Conservation (phyloP, 2,888 invertebrate genomes). For the Drosophila atripex region DNA sequence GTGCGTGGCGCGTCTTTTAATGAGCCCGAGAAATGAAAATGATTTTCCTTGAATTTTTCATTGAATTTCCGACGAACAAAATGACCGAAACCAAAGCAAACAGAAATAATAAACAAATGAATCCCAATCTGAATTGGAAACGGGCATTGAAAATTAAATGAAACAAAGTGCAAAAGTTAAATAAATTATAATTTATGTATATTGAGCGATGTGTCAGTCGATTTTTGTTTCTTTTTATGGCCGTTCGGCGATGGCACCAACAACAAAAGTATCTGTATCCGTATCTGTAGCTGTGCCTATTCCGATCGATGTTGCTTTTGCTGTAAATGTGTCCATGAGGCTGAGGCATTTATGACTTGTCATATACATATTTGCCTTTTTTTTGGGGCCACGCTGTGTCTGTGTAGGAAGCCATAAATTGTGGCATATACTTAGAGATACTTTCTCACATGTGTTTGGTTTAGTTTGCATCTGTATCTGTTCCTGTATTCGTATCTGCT, state of each 20-base stretch:
- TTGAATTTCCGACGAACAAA: constrained; percentile 22
- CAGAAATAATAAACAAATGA: constrained; percentile 43
- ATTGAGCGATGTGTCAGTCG: constrained; percentile 73
- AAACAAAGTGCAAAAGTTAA: constrained; percentile 61
- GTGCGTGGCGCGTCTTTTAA: constrained; percentile 58
- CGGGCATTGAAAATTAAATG: constrained; percentile 45
- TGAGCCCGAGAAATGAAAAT: constrained; percentile 47
- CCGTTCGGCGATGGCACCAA: constrained; percentile 26
- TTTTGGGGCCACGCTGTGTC: constrained; percentile 47
- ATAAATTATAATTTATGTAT: constrained; percentile 79
- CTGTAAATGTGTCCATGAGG: constrained; percentile 35
- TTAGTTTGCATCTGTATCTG: constrained; percentile 45
- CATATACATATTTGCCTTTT: constrained; percentile 55
- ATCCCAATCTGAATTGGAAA: constrained; percentile 45
- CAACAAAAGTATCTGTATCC: constrained; percentile 53
- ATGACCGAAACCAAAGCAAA: constrained; percentile 18
- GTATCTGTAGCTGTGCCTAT: constrained; percentile 14
- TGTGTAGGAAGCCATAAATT: constrained; percentile 76
- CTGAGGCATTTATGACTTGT: constrained; percentile 72
- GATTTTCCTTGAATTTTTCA: constrained; percentile 23
- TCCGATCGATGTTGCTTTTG: constrained; percentile 14
- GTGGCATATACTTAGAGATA: constrained; percentile 44
- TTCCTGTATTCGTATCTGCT: constrained; percentile 21
- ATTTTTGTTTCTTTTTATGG: constrained; percentile 60
- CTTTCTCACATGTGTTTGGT: constrained; percentile 46